Base-by-base conservation (phyloP, 2,797 vertebrate genomes). In the Mastacembelus armatus region DNA sequence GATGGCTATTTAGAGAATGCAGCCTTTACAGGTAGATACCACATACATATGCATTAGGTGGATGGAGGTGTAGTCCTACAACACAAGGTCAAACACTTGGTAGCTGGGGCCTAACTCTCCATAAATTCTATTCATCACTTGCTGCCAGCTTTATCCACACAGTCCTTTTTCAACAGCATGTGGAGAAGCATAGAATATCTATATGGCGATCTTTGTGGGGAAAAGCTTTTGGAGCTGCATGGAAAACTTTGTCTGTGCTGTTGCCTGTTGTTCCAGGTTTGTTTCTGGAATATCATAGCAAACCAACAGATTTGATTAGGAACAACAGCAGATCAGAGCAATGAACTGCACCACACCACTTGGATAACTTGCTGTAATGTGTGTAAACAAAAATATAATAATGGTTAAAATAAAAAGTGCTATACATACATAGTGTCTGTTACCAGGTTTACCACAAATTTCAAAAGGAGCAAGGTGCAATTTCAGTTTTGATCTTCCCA, bases 201-300 rank as follows among this genome's bases (percentile, higher is more conserved):
- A 35, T 58, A 48, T 21, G 40, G 18, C 10, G 55, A 82, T 87
- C 78, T 81, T 39, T 47, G 62, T 48, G 16, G 56, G 43, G 43
- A n/a, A 70, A 80, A 68, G 48, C 38, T 44, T 86, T 58, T 38
- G 29, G 58, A 71, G 63, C 56, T 21, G 16, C 44, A 29, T 43
- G 54, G 67, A 80, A 74, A 84, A 83, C 66, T 71, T 76, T 83
- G 62, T 81, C 66, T n/a, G n/a, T 40, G 49, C 61, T 74, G 60
- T 87, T 68, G 22, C 63, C 59, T 77, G 66, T 69, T 85, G 71
- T 84, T 87, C 80, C n/a, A n/a, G 81, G 87, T 83, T 77, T 68
- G 30, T 81, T 74, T 85, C 74, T 76, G 66, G 71, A 78, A 66
- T 69, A 50, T 70, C 29, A 29, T 85, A 87, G 86, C 79, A 45